phyloP scores from a whole-genome alignment of 2,888 invertebrate species.

The Agapostemon virescens region DNA sequence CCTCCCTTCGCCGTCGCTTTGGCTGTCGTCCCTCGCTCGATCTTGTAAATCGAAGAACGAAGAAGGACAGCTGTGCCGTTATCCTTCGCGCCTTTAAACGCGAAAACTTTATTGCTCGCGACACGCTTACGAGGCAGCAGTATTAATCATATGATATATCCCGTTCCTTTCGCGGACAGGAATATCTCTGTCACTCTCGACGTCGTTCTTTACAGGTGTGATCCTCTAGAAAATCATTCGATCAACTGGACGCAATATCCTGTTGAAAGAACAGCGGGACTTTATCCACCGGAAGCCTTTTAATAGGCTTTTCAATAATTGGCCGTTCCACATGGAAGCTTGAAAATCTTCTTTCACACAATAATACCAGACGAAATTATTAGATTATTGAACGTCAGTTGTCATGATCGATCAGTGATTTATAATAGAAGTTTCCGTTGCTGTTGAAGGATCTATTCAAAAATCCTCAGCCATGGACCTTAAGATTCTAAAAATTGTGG shows the following conservation, averaged over 20 bases:
- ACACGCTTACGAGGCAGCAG: slow-evolving; percentile 16
- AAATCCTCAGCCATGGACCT: no score
- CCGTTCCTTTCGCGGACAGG: neutral
- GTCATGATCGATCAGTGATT: no score
- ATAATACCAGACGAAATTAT: neutral
- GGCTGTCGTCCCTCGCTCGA: slow-evolving; percentile 34
- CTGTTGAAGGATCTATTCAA: no score
- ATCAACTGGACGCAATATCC: neutral
- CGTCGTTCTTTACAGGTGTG: neutral
- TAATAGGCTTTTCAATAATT: neutral
- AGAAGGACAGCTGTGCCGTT: slow-evolving; percentile 14
- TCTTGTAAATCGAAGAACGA: slow-evolving; percentile 49
- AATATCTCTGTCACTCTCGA: neutral
- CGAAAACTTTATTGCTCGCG: slow-evolving; percentile 39
- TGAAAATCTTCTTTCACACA: neutral
- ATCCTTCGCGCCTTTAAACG: slow-evolving; percentile 44
- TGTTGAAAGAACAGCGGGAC: neutral
- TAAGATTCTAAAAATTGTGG: no score
- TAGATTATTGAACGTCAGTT: no score
- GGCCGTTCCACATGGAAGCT: neutral
- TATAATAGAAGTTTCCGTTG: no score
- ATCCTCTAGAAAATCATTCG: neutral
- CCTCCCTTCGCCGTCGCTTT: neutral
- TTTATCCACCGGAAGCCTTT: neutral
- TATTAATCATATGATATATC: slow-evolving; percentile 35